A percentile compares a stretch with the other conserved stretches of the same genome.
phyloP scores from a whole-genome alignment of 2,888 invertebrate genomes.

The Drosophila fulvimacula region DNA sequence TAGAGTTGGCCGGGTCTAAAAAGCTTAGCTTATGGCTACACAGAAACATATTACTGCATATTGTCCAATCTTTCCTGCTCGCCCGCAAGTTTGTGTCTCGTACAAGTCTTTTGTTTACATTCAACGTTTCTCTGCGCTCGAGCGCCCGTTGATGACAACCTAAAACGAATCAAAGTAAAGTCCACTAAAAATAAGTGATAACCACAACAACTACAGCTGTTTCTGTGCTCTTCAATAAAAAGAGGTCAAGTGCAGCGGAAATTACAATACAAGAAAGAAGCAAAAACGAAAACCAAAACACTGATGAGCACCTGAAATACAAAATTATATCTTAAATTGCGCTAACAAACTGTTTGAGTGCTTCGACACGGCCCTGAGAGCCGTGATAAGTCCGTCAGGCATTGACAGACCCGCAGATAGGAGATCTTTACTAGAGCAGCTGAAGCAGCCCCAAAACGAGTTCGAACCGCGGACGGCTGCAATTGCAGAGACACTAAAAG shows the following conservation, averaged over 20 bases:
- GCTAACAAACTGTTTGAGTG: slow-evolving; percentile 22
- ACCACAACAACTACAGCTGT: slow-evolving; percentile 13
- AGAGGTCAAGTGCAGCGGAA: slow-evolving; percentile 69
- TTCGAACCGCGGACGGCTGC: slow-evolving; percentile 14
- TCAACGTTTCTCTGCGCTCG: slow-evolving; percentile 29
- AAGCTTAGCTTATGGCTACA: slow-evolving; percentile 5
- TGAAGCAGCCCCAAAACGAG: slow-evolving; percentile 31
- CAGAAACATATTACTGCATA: slow-evolving; percentile 8
- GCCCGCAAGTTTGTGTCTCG: slow-evolving; percentile 62
- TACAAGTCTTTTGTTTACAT: slow-evolving; percentile 70
- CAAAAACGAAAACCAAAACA: slow-evolving; percentile 8
- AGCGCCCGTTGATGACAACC: slow-evolving; percentile 50
- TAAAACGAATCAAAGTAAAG: slow-evolving; percentile 21
- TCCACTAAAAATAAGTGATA: slow-evolving; percentile 13
- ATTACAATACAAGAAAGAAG: slow-evolving; percentile 21
- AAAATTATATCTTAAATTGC: slow-evolving; percentile 15
- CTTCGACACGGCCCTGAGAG: slow-evolving; percentile 41
- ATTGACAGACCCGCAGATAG: slow-evolving; percentile 30
- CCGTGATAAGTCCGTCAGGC: slow-evolving; percentile 17
- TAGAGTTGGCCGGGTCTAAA: slow-evolving; percentile 22
- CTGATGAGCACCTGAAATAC: slow-evolving; percentile 28
- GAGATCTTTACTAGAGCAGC: background rate
- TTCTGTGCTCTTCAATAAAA: slow-evolving; percentile 36
- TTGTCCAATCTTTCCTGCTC: slow-evolving; percentile 6
- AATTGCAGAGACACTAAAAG: background rate